phyloP scores from a whole-genome alignment of 2,888 invertebrate genomes.

The Caenorhabditis panamensis region DNA sequence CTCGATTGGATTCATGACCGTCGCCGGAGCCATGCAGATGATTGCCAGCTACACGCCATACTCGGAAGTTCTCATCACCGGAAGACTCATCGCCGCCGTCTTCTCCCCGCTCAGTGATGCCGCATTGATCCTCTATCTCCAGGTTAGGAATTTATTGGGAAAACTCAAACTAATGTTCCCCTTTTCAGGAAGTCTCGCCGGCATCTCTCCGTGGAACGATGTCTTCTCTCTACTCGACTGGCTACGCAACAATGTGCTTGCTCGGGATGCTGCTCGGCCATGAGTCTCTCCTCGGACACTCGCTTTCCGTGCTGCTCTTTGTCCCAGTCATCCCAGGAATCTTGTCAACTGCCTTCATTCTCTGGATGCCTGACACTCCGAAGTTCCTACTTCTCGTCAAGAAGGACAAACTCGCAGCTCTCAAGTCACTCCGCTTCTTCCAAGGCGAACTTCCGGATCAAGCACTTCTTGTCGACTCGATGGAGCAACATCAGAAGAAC shows the following conservation, averaged over 20 bases:
- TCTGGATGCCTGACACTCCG: conserved; percentile 78
- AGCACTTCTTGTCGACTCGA: conserved; percentile 49
- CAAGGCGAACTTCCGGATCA: conserved; percentile 67
- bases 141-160: conserved; percentile 56
- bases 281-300: conserved; percentile 73
- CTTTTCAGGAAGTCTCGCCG: conserved; percentile 76
- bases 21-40: conserved; percentile 76
- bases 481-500: conserved; percentile 57
- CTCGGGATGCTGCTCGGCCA: conserved; percentile 79
- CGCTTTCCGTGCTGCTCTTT: conserved; percentile 73
- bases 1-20: conserved; percentile 76
- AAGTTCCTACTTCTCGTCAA: conserved; percentile 71
- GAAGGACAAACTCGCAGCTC: conserved; percentile 66
- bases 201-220: conserved; percentile 75
- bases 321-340: conserved; percentile 77
- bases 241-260: conserved; percentile 75
- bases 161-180: not conserved
- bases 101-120: conserved; percentile 80
- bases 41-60: conserved; percentile 76
- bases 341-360: conserved; percentile 70
- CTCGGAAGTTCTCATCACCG: conserved; percentile 74
- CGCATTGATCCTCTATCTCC: conserved; percentile 76
- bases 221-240: conserved; percentile 76
- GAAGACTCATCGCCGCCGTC: conserved; percentile 75
- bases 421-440: conserved; percentile 71